Conservation (phyloP, 2,113 vertebrate genomes). For the Sylvia atricapilla region DNA sequence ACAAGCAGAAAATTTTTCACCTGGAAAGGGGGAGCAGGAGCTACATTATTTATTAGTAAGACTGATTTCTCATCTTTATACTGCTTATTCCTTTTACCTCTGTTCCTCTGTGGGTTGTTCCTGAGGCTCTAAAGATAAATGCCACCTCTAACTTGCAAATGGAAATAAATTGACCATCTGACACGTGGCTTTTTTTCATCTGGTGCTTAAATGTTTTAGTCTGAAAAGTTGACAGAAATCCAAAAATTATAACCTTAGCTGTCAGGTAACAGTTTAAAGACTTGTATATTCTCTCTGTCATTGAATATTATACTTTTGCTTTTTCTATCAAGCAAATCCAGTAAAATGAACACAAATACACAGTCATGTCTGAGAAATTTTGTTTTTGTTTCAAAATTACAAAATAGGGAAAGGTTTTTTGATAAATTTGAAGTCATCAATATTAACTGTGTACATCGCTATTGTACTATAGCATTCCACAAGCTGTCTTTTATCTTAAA, state of each 20-base stretch:
- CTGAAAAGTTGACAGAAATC: background rate
- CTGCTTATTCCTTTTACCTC: background rate
- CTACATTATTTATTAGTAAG: background rate
- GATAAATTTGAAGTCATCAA: background rate
- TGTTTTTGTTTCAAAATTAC: background rate
- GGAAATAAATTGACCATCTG: background rate
- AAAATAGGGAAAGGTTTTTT: background rate
- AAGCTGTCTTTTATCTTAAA: background rate
- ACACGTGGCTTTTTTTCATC: accelerated
- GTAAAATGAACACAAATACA: background rate
- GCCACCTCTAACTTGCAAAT: background rate
- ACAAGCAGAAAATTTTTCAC: background rate
- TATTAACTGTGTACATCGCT: background rate
- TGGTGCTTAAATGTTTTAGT: background rate
- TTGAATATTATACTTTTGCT: no score
- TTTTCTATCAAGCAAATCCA: background rate
- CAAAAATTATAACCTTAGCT: background rate
- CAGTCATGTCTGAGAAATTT: background rate
- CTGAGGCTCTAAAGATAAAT: background rate
- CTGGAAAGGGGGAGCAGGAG: background rate
- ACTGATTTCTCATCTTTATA: background rate
- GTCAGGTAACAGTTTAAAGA: background rate
- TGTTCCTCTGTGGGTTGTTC: background rate
- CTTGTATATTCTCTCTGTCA: background rate
- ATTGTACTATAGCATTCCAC: background rate